A percentile compares a stretch with the other conserved stretches of the same genome.
These are phyloP conservation scores for Corydoras maculifer DNA, from an alignment of 2,113 vertebrate genomes.

Conservation along the genomic window DNA sequence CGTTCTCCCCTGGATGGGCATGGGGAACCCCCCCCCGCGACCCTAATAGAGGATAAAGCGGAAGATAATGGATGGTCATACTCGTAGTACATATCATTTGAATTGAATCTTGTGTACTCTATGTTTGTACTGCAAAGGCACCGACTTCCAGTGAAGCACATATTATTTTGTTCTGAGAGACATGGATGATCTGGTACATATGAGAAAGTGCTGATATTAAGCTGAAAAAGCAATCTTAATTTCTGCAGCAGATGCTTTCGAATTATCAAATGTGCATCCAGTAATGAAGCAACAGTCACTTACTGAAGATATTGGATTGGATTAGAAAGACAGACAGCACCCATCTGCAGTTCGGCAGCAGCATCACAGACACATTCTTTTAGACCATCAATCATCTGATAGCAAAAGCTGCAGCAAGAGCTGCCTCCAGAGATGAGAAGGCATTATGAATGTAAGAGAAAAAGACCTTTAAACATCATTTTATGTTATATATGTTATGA, in stretches of 20 bases:
- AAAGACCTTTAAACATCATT: not conserved
- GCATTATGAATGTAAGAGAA: constrained; percentile 1
- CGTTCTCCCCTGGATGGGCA: too few relatives aligned
- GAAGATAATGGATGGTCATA: too few relatives aligned
- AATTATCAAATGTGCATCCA: constrained; percentile 47
- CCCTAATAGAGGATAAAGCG: too few relatives aligned
- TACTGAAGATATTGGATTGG: constrained; percentile 52
- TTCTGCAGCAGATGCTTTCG: constrained; percentile 47
- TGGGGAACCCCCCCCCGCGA: too few relatives aligned
- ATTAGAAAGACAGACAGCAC: constrained; percentile 53
- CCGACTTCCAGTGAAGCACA: too few relatives aligned
- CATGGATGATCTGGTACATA: constrained; percentile 11
- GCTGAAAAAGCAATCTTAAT: constrained; percentile 40
- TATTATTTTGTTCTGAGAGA: constrained; percentile 2
- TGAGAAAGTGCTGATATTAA: constrained; percentile 29
- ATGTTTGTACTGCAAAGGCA: too few relatives aligned
- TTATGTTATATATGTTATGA: not conserved
- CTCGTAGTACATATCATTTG: too few relatives aligned
- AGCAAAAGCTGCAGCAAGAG: constrained; percentile 37
- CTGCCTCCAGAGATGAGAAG: constrained; percentile 12
- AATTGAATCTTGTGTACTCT: too few relatives aligned
- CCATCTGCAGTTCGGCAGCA: constrained; percentile 47
- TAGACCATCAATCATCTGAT: constrained; percentile 52
- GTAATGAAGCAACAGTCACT: constrained; percentile 61
- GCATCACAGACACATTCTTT: constrained; percentile 39